Percentiles rank a stretch among this genome's conserved stretches.
Evolutionary conservation across 2,888 invertebrate species (phyloP).

Genomic region (Pasiphila rectangulata): DNA sequence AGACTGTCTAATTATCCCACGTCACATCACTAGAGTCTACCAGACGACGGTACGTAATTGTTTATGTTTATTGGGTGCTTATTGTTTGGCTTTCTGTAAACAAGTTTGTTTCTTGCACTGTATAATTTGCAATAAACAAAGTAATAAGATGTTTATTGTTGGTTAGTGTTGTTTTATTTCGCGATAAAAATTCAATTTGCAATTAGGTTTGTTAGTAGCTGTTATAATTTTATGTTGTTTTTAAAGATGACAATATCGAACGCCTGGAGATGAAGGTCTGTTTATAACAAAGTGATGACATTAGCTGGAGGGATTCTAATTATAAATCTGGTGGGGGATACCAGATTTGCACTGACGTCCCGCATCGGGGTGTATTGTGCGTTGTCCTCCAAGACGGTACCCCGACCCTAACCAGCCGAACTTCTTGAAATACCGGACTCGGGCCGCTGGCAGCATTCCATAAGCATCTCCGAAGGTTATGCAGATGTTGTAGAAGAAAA

Average conservation of each 20-base stretch:
- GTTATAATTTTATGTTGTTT: not conserved
- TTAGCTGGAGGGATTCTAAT: too few species aligned
- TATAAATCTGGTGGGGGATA: too few species aligned
- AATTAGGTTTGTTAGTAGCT: conserved; percentile 7
- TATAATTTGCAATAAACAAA: conserved; percentile 52
- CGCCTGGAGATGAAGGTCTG: too few species aligned
- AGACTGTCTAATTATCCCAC: conserved; percentile 5
- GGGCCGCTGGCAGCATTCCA: too few species aligned
- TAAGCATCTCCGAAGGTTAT: too few species aligned
- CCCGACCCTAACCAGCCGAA: too few species aligned
- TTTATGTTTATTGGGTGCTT: conserved; percentile 71
- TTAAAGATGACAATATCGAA: not conserved
- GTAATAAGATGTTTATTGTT: conserved; percentile 42
- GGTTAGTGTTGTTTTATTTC: conserved; percentile 33
- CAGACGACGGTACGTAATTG: conserved; percentile 59
- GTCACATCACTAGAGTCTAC: conserved; percentile 45
- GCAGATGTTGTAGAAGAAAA: too few species aligned
- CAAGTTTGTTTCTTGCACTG: conserved; percentile 54
- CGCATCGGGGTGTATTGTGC: too few species aligned
- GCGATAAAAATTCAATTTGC: conserved; percentile 26
- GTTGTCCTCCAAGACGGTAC: too few species aligned
- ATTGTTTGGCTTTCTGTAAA: conserved; percentile 61
- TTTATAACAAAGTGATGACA: too few species aligned
- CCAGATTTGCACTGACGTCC: too few species aligned
- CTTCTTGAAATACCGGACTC: too few species aligned